Evolutionary conservation across 2,113 vertebrate species (phyloP), one percentile per base, ranked within the genome.

Genomic region (Albula goreensis): DNA sequence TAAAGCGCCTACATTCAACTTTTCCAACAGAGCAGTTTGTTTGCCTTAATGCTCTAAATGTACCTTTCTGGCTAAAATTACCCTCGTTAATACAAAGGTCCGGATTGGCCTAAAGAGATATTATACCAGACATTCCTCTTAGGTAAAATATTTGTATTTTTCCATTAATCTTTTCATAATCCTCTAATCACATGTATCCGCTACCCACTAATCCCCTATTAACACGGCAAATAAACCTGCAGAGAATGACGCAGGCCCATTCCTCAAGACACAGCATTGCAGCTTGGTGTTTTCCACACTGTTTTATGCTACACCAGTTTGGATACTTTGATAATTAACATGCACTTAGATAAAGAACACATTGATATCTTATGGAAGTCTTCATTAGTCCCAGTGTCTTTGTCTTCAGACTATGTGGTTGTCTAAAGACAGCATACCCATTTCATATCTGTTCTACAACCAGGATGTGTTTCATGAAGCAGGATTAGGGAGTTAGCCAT

Each of bases 161-260:
- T 96, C 92, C 94, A 97, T 97, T 96, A 97, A 96, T 97, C 94
- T 94, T 94, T 94, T 96, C 94, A 95, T 96, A 95, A 95, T 94
- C 70, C 83, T 93, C 89, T 51, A 85, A 78, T 78, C 83, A 78
- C 87, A 80, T 85, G 78, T 88, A 90, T 92, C 87, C 91, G 88
- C 90, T 93, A 81, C 89, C 89, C 89, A 93, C 95, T 97, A 97
- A 97, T 96, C 95, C 91, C 91, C 92, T 95, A 96, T 93, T 96
- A 94, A 95, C 94, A 94, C 94, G 91, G 92, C 89, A 94, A 94
- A 96, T 95, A 93, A 96, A 96, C 93, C 94, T 91, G 95, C 95
- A 96, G 50, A 96, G 89, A 93, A 84, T 94, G 95, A 94, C 93
- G 88, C 91, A 41, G 31, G 31, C 31, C 31, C 31, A 93, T 90